These are phyloP conservation scores for Conchocele bisecta DNA, from an alignment of 2,888 invertebrate species.

Conservation along the genomic window DNA sequence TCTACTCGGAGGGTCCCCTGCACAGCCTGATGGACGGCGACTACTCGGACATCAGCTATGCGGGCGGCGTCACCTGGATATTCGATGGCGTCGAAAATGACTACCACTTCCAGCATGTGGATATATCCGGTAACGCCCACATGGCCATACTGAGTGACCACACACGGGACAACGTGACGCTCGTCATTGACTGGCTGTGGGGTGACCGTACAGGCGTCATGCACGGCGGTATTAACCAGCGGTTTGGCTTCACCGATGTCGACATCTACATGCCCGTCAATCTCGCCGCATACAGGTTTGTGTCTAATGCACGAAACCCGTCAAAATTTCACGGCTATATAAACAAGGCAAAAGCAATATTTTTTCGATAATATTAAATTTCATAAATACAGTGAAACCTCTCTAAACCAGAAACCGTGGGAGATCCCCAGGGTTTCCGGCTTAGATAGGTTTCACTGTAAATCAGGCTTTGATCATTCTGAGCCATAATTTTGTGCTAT, in stretches of 20 bases:
- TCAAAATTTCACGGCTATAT: too few relatives aligned
- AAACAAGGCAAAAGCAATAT: too few relatives aligned
- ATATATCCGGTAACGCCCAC: conserved; percentile 69
- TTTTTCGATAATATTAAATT: too few relatives aligned
- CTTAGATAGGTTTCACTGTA: too few relatives aligned
- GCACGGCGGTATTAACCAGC: conserved; percentile 66
- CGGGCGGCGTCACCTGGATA: conserved; percentile 74
- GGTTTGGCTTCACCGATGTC: conserved; percentile 60
- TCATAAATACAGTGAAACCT: too few relatives aligned
- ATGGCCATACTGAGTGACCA: conserved; percentile 70
- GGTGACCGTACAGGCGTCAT: conserved; percentile 71
- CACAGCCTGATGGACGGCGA: conserved; percentile 64
- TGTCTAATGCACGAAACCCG: too few relatives aligned
- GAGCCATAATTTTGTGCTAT: too few relatives aligned
- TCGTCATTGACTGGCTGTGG: conserved; percentile 48
- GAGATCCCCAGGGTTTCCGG: too few relatives aligned
- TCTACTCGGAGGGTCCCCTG: conserved; percentile 41
- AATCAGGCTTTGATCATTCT: too few relatives aligned
- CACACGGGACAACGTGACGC: conserved; percentile 36
- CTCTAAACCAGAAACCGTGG: too few relatives aligned
- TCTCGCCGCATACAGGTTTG: conserved; percentile 72
- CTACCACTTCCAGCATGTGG: conserved; percentile 62
- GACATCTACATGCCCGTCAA: conserved; percentile 70
- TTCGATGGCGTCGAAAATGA: conserved; percentile 48
- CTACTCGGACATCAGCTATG: conserved; percentile 58